Percentiles rank a stretch among this genome's conserved stretches.
Conservation (phyloP, 2,113 vertebrate species). For the Anseranas semipalmata region DNA sequence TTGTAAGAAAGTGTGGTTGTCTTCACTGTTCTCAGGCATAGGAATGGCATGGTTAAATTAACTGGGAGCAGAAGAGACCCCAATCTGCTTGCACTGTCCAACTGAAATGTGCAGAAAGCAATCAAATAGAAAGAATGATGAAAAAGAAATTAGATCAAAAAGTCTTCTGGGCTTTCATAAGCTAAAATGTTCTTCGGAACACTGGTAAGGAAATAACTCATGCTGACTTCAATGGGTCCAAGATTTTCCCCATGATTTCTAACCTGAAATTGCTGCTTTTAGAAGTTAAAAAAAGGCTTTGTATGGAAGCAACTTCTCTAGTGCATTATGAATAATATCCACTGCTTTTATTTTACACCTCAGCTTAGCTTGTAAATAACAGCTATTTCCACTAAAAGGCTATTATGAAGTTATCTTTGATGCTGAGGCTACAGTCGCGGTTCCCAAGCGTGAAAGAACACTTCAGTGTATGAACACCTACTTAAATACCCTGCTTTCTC, state of each 20-base stretch:
- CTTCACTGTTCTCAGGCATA: background rate
- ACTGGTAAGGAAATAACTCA: background rate
- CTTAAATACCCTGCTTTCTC: background rate
- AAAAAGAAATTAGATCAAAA: background rate
- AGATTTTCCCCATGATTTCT: background rate
- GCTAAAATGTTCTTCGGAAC: background rate
- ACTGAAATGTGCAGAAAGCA: background rate
- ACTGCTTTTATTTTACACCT: slow-evolving; percentile 33
- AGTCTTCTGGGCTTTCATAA: background rate
- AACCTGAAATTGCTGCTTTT: slow-evolving; percentile 37
- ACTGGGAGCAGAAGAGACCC: background rate
- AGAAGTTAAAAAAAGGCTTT: background rate
- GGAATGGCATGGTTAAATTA: background rate
- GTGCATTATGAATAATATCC: slow-evolving; percentile 16
- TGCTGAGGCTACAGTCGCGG: slow-evolving; percentile 9
- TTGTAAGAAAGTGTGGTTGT: background rate
- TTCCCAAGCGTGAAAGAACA: slow-evolving; percentile 1
- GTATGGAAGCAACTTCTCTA: background rate
- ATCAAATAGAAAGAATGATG: background rate
- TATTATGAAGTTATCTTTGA: slow-evolving; percentile 48
- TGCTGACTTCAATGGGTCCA: background rate
- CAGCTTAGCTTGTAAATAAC: slow-evolving; percentile 28
- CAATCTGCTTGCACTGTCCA: background rate
- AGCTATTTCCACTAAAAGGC: slow-evolving; percentile 60
- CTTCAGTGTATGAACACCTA: slow-evolving; percentile 37